Base-by-base conservation (phyloP, 2,797 vertebrate species). In the Gymnoscopelus braueri region DNA sequence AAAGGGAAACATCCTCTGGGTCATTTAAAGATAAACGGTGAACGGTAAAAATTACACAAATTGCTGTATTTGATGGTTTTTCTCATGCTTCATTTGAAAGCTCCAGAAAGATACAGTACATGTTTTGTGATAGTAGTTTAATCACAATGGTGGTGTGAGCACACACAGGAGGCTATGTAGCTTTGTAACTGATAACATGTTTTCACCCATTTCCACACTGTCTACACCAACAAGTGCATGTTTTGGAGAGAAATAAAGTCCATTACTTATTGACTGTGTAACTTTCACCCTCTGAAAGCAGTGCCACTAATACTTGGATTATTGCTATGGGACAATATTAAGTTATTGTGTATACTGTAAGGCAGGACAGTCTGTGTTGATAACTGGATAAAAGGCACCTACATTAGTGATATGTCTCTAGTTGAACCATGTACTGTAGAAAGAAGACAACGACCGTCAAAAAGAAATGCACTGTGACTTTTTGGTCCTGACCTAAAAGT, bases 161-260 rank as follows among this genome's bases (percentile, higher is more conserved):
- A 55, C 54, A 66, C 56, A 52, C 48, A 44, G 13, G 19, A 7
- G 19, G 60, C 53, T 54, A 10, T 50, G 29, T 65, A 24, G 35
- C 63, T 56, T 47, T 55, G 52, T 48, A 56, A 48, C 32, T 12
- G 39, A 63, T 29, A 50, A 15, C 15, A 47, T 69, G 58, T 80
- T 72, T 80, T 65, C 63, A 68, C 58, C n/a, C 49, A 70, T 73
- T 79, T 61, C 8, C 39, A 71, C 75, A 78, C 60, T 62, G 70
- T 83, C 63, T 7, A 69, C 69, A 74, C 63, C 49, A 78, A 67
- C 49, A 78, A 65, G 55, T 82, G 84, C 84, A 88, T 88, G 84
- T 84, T 85, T 79, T 81, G 64, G 75, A 84, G 67, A 79, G 60
- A 72, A 86, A 80, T 88, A 65, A 87, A 87, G 66, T 67, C 69